Evolutionary conservation across 2,888 invertebrate genomes (phyloP).

Genomic region (Pteria penguin): DNA sequence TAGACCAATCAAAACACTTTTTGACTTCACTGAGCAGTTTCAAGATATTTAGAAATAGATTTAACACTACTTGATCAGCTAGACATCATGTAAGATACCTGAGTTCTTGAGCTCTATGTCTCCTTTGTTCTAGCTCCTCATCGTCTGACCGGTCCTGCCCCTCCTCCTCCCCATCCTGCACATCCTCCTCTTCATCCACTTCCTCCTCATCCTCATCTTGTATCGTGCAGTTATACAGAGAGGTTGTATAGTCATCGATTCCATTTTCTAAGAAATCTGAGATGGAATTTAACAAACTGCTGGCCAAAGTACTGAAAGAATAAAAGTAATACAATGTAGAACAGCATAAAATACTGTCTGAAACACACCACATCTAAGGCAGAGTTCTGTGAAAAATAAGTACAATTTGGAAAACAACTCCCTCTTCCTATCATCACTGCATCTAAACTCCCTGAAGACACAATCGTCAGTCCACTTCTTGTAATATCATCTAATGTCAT

Average conservation of each 20-base stretch:
- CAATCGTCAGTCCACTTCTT: too few relatives aligned
- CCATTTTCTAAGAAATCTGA: conserved; percentile 81
- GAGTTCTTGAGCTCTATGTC: conserved; percentile 15
- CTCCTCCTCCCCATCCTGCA: conserved; percentile 33
- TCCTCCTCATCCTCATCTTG: conserved; percentile 51
- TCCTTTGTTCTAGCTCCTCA: conserved; percentile 23
- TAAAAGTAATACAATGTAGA: background rate
- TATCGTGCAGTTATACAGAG: conserved; percentile 72
- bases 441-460: too few relatives aligned
- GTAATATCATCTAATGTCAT: too few relatives aligned
- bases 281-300: conserved; percentile 82
- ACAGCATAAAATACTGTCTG: background rate
- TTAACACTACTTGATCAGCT: too few relatives aligned
- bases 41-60: too few relatives aligned
- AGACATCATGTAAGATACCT: too few relatives aligned
- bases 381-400: too few relatives aligned
- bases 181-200: conserved; percentile 50
- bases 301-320: conserved; percentile 82
- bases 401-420: too few relatives aligned
- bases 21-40: too few relatives aligned
- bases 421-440: too few relatives aligned
- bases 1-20: too few relatives aligned
- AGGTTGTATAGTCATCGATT: conserved; percentile 79
- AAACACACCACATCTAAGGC: background rate
- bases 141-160: conserved; percentile 17